Conservation (phyloP, 2,797 vertebrate genomes). For the Merluccius polli region DNA sequence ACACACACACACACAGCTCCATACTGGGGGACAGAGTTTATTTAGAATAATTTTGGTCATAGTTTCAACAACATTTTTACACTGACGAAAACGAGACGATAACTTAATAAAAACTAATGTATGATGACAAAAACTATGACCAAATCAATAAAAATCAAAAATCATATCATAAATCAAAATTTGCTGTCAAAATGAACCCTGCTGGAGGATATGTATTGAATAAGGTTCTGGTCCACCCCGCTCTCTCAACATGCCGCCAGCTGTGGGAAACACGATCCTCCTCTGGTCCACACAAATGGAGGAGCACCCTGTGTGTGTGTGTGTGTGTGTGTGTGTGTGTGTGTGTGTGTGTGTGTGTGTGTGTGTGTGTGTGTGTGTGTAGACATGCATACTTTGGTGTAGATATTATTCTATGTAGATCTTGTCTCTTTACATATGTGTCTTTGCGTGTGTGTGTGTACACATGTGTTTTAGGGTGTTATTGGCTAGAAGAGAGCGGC, state of each 20-base stretch:
- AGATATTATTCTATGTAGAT: not conserved
- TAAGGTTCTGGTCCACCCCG: not conserved
- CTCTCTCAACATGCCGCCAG: not conserved
- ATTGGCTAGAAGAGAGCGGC: not conserved
- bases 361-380: not conserved
- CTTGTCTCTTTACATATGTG: not conserved
- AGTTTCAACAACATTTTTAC: no score
- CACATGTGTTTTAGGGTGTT: not conserved
- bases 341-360: not conserved
- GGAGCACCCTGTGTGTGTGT: not conserved
- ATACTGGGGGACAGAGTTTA: no score
- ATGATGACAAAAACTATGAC: no score
- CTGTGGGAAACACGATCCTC: not conserved
- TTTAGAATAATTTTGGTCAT: no score
- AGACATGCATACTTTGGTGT: not conserved
- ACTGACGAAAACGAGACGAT: no score
- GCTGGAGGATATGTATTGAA: not conserved
- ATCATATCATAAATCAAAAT: no score
- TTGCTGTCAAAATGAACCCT: no score
- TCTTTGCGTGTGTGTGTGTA: not conserved
- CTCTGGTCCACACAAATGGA: not conserved
- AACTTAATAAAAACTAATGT: no score
- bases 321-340: not conserved
- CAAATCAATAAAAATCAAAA: no score
- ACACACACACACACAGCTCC: not conserved